phyloP scores from a whole-genome alignment of 2,888 invertebrate species.

The Diloba caeruleocephala region DNA sequence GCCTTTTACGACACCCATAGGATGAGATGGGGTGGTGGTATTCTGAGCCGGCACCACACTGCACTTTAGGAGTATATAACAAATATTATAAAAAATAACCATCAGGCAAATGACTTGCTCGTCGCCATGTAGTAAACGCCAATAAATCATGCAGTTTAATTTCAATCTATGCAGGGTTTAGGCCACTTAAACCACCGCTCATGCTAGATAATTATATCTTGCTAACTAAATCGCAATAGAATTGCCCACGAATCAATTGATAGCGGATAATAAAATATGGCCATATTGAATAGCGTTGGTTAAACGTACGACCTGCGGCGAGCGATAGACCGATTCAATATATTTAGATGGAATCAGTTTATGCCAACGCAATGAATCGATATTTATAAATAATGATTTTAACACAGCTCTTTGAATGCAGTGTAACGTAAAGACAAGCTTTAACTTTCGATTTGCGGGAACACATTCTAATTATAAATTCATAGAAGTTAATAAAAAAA shows the following conservation, averaged over 20 bases:
- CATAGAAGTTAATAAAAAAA: no score
- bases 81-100: no score
- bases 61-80: no score
- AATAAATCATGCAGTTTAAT: constrained; percentile 1
- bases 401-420: constrained; percentile 4
- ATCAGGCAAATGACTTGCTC: no score
- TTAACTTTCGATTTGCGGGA: background rate
- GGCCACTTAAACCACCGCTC: constrained; percentile 18
- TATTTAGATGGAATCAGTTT: constrained; percentile 41
- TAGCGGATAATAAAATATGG: constrained; percentile 51
- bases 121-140: no score
- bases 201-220: constrained; percentile 34
- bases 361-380: constrained; percentile 9
- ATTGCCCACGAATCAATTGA: constrained; percentile 43
- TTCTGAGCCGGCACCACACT: no score
- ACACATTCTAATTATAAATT: no score
- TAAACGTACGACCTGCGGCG: constrained; percentile 41
- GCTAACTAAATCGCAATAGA: constrained; percentile 33
- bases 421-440: background rate
- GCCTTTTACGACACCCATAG: no score
- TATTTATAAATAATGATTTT: constrained; percentile 27
- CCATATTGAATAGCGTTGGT: constrained; percentile 26
- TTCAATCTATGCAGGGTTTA: constrained; percentile 5
- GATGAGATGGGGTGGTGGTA: no score
- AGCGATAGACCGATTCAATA: constrained; percentile 28